Evolutionary conservation across 2,797 vertebrate species (phyloP), one percentile per base, ranked within the genome.

Genomic region (Pangasius larnaudii): DNA sequence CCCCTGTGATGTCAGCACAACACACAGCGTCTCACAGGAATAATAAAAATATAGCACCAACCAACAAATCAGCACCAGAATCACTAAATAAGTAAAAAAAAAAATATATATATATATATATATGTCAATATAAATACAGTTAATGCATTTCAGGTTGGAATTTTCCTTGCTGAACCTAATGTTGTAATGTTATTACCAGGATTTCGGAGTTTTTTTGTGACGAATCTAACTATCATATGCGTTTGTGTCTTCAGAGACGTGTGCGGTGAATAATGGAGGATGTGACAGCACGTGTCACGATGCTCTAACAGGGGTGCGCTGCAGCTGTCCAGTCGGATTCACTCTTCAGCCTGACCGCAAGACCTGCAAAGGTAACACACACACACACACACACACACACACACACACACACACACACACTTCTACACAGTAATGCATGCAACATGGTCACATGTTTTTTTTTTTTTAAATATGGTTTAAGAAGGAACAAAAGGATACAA

Each of bases 261-360:
- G 98, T 58, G 98, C 98, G 0, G 97, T 99, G 92, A 99, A 99
- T 96, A 99, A 99, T 0, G 98, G 98, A 6, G 98, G 98, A 92
- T 99, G 98, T 0, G 98, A 99, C 93, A 99, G 98, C 95, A 99
- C 98, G 51, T 99, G 98, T 93, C 98, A 99, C 0, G 98, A 99
- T 0, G 98, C 98, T 0, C 96, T 97, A 72, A 97, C 98, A 0
- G 98, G 98, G 0, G 98, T 99, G 75, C 98, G 98, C 93, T 99
- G 98, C 95, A 99, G 98, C 96, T 99, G 98, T 92, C 98, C 98
- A 0, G 98, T 99, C 91, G 98, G 98, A 91, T 99, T 99, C 95
- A 98, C 98, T 93, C 95, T 99, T 87, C 98, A 99, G 93, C 96
- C 97, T 0, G 98, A 99, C 95, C 97, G 98, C 93, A 99, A 99